These are phyloP conservation scores for Microtus ochrogaster DNA, from an alignment of 2,113 vertebrate genomes.

Conservation along the genomic window DNA sequence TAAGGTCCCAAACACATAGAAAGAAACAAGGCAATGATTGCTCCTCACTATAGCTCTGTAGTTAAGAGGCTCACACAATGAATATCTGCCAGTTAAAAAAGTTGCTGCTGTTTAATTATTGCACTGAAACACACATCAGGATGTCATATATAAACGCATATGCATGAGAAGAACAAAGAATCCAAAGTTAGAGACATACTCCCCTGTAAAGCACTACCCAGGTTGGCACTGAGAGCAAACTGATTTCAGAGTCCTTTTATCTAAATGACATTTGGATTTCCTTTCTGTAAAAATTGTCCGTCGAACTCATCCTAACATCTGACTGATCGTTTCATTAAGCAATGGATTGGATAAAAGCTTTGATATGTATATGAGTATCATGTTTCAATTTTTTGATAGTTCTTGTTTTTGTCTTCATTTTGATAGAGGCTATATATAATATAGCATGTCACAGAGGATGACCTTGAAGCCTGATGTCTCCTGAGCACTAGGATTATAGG, in stretches of 20 bases:
- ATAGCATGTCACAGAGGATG: neutral
- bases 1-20: conserved; percentile 12
- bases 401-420: neutral
- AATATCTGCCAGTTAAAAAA: neutral
- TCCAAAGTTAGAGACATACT: neutral
- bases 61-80: neutral
- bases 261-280: neutral
- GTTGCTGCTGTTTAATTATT: neutral
- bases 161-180: neutral
- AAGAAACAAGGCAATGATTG: neutral
- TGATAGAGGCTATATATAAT: neutral
- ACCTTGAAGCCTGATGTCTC: neutral
- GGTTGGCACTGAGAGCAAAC: neutral
- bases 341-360: neutral
- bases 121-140: neutral
- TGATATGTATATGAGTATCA: neutral
- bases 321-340: conserved; percentile 4
- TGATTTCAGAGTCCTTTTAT: neutral
- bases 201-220: neutral
- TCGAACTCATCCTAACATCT: neutral
- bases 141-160: neutral
- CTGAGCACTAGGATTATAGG: neutral
- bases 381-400: neutral
- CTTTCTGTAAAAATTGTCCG: neutral
- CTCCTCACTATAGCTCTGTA: neutral